Conservation (phyloP, 2,113 vertebrate genomes). For the Neofelis nebulosa region DNA sequence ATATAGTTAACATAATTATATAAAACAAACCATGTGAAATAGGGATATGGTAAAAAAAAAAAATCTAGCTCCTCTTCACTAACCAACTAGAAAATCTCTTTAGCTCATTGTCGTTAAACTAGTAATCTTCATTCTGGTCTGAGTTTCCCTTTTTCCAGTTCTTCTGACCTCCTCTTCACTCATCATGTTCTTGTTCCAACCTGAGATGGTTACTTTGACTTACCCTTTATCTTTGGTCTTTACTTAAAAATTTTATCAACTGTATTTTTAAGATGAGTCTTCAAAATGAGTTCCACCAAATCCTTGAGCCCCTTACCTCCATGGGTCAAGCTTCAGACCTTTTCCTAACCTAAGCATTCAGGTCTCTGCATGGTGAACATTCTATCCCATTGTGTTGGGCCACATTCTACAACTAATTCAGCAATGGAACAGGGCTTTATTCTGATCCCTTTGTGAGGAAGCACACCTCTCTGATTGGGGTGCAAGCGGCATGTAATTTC, state of each 20-base stretch:
- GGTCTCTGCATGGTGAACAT: neutral
- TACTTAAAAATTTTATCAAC: neutral
- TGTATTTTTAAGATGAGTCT: neutral
- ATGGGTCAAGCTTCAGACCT: neutral
- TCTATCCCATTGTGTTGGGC: constrained; percentile 42
- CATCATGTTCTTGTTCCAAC: neutral
- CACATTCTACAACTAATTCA: neutral
- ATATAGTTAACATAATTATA: neutral
- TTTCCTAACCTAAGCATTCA: neutral
- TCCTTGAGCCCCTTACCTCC: neutral
- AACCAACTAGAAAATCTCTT: neutral
- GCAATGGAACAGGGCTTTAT: neutral
- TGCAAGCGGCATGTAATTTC: neutral
- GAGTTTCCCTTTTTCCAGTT: neutral
- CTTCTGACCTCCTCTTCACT: neutral
- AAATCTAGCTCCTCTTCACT: neutral
- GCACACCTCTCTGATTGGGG: neutral
- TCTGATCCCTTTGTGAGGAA: neutral
- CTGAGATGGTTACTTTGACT: neutral
- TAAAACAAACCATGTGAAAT: neutral
- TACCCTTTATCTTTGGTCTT: neutral
- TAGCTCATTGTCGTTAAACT: neutral
- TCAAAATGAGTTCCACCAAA: neutral
- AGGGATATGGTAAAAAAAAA: neutral
- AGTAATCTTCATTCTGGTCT: neutral